Evolutionary conservation across 2,113 vertebrate genomes (phyloP).

Genomic region (Caloenas nicobarica): DNA sequence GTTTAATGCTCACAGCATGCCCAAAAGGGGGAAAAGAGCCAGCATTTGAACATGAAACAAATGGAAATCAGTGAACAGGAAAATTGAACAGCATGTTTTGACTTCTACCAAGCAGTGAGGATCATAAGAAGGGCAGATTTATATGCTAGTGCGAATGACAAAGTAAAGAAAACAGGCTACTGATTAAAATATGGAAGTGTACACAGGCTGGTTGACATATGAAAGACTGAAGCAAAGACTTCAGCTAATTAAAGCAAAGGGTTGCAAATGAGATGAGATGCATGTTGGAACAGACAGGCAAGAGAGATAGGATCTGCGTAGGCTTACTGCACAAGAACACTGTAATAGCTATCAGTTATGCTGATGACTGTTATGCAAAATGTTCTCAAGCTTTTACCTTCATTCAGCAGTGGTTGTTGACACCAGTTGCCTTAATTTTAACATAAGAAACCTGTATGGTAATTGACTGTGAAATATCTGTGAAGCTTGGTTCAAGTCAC

Average conservation of each 20-base stretch:
- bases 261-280: slow-evolving; percentile 57
- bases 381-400: slow-evolving; percentile 52
- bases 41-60: slow-evolving; percentile 66
- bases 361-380: slow-evolving; percentile 44
- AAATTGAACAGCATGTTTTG: slow-evolving; percentile 70
- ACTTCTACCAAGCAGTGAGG: slow-evolving; percentile 53
- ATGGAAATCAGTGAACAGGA: slow-evolving; percentile 66
- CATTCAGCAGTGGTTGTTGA: slow-evolving; percentile 32
- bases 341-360: slow-evolving; percentile 51
- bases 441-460: neutral
- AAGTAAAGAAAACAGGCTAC: slow-evolving; percentile 65
- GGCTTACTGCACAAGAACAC: slow-evolving; percentile 52
- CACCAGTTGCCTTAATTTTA: slow-evolving; percentile 38
- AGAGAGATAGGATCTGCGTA: slow-evolving; percentile 43
- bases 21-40: slow-evolving; percentile 26
- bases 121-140: slow-evolving; percentile 68
- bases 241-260: slow-evolving; percentile 51
- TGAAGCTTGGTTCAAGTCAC: neutral
- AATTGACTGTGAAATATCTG: neutral
- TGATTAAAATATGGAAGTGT: slow-evolving; percentile 62
- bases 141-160: slow-evolving; percentile 59
- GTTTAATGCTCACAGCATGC: slow-evolving; percentile 57
- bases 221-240: slow-evolving; percentile 45
- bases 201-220: slow-evolving; percentile 58
- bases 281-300: slow-evolving; percentile 49